phyloP scores from a whole-genome alignment of 2,888 invertebrate species.

The Scaptomyza polygonia region DNA sequence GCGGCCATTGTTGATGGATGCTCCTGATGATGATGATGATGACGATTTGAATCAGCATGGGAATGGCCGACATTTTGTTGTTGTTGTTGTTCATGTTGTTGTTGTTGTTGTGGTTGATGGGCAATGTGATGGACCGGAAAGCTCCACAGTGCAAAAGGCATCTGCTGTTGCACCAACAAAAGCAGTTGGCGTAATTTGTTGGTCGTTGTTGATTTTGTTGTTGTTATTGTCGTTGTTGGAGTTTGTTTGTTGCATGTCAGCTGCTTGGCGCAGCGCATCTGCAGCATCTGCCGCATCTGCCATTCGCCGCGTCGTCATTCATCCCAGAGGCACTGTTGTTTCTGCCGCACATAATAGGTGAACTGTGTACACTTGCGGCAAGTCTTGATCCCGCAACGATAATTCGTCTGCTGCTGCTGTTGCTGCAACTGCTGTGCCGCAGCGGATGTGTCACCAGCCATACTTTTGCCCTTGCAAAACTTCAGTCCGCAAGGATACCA shows the following conservation, averaged over 20 bases:
- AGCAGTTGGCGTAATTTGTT: slow-evolving; percentile 78
- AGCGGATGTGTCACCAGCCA: slow-evolving; percentile 78
- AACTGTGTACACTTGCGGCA: slow-evolving; percentile 95
- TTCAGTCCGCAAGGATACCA: slow-evolving; percentile 98
- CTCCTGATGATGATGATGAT: slow-evolving; percentile 23
- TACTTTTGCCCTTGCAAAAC: slow-evolving; percentile 94
- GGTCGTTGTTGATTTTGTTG: slow-evolving; percentile 65
- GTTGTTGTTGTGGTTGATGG: slow-evolving; percentile 48
- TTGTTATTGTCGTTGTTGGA: slow-evolving; percentile 7
- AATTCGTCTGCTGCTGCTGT: slow-evolving; percentile 86
- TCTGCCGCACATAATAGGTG: slow-evolving; percentile 92
- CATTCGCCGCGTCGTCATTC: slow-evolving; percentile 87
- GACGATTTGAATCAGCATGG: slow-evolving; percentile 29
- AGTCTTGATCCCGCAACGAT: slow-evolving; percentile 97
- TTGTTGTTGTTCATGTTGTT: slow-evolving; percentile 17
- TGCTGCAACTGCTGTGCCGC: slow-evolving; percentile 49
- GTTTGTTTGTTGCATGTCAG: slow-evolving; percentile 16
- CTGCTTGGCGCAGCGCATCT: slow-evolving; percentile 60
- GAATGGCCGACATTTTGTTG: slow-evolving; percentile 11
- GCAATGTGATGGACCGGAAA: slow-evolving; percentile 77
- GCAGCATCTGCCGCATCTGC: slow-evolving; percentile 77
- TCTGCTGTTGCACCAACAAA: slow-evolving; percentile 77
- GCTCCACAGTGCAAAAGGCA: slow-evolving; percentile 77
- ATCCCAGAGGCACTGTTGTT: slow-evolving; percentile 92
- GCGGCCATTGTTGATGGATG: slow-evolving; percentile 62